Base-by-base conservation (phyloP, 2,113 vertebrate genomes). In the Noturus placidus region DNA sequence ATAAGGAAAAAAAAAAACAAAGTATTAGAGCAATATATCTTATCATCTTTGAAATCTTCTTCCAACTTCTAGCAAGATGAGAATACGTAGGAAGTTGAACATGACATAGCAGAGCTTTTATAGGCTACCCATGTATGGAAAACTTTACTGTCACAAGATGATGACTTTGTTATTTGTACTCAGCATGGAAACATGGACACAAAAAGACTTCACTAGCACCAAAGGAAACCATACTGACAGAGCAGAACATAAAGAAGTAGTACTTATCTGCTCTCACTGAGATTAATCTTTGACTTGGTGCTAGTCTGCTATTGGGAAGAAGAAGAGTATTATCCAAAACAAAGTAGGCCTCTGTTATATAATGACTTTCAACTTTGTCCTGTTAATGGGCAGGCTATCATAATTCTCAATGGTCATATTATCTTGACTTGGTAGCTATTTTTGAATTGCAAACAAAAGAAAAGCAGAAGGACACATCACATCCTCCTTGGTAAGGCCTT, bases 341-440 rank as follows among this genome's bases (percentile, higher is more conserved):
- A 33, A 67, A 30, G n/a, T 67, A 67, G 63, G 63, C 30, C 14
- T 33, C 4, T 38, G 33, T 74, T 74, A 17, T 30, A 30, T 54
- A 84, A 84, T 72, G 65, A 5, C 65, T 54, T 25, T 54, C 83
- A n/a, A 63, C 25, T 61, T 46, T 78, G 38, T 63, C 38, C 74
- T 78, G 33, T 76, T 72, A 30, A 35, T 76, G 56, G 50, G 27
- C 42, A 78, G 61, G n/a, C 33, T n/a, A 59, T 61, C 54, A 42
- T 74, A 85, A 74, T 85, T 86, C 77, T 81, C 46, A 69, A 42
- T 50, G 85, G 33, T 52, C 77, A 86, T 80, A 25, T 25, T 54
- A 42, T 74, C 30, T 42, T 74, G 70, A 22, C 20, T 42, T 74
- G 63, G 30, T 20, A 67, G 46, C 17, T 22, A 46, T 42, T n/a